Percentiles rank a stretch among this genome's conserved stretches.
Evolutionary conservation across 2,113 vertebrate species (phyloP).

Genomic region (Equus quagga): DNA sequence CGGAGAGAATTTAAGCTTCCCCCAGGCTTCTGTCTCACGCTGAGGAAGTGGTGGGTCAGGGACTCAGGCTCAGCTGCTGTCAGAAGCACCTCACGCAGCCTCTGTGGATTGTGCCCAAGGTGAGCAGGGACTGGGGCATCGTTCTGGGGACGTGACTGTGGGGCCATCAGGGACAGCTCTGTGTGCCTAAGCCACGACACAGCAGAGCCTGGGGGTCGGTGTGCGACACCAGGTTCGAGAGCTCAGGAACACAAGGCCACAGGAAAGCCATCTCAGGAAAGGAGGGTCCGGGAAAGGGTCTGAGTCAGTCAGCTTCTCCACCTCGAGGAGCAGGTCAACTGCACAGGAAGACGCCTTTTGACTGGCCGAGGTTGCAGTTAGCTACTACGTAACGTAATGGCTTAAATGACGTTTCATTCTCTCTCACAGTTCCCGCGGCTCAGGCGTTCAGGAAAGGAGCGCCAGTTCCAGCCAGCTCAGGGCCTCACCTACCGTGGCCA

Average conservation of each 20-base stretch:
- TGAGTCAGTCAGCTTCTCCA: background rate
- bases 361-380: background rate
- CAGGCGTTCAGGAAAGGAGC: background rate
- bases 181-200: background rate
- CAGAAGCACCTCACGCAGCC: background rate
- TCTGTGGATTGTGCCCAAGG: fast-evolving
- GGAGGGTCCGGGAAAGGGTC: background rate
- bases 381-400: background rate
- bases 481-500: background rate
- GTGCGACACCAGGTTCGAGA: background rate
- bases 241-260: background rate
- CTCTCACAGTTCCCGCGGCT: background rate
- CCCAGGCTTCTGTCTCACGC: background rate
- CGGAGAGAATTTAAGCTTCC: background rate
- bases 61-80: background rate
- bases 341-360: background rate
- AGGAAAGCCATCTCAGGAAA: background rate
- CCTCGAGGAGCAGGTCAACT: fast-evolving
- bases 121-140: background rate
- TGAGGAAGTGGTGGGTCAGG: background rate
- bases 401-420: background rate
- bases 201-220: background rate
- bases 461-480: background rate
- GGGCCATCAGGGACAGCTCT: background rate
- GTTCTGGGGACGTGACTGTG: no score